Conservation (phyloP, 1,140 invertebrate genomes). For the Euschistus heros region DNA sequence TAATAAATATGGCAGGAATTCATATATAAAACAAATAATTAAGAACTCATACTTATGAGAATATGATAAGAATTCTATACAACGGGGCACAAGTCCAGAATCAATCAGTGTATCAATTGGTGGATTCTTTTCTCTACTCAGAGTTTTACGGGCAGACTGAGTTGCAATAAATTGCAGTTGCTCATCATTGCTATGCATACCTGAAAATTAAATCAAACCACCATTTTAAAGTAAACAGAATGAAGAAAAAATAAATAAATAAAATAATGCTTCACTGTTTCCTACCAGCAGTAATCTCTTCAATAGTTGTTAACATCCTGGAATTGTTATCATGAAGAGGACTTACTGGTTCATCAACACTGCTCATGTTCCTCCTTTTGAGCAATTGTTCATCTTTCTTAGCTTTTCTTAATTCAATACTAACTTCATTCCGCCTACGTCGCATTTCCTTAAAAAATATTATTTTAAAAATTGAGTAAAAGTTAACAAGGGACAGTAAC, state of each 20-base stretch:
- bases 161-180: slow-evolving; percentile 52
- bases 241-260: not conserved
- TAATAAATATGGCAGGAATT: no score
- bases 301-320: slow-evolving; percentile 34
- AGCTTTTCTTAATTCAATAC: slow-evolving; percentile 81
- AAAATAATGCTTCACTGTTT: not conserved
- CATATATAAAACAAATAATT: no score
- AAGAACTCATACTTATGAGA: slow-evolving; percentile 51
- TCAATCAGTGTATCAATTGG: slow-evolving; percentile 84
- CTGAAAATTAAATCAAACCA: slow-evolving; percentile 29
- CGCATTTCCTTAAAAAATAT: slow-evolving; percentile 63
- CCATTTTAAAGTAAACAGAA: not conserved
- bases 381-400: slow-evolving; percentile 91
- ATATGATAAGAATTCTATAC: slow-evolving; percentile 63
- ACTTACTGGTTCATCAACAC: slow-evolving; percentile 40
- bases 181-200: slow-evolving; percentile 51
- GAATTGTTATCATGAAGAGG: slow-evolving; percentile 44
- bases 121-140: slow-evolving; percentile 85
- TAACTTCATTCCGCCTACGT: slow-evolving; percentile 73
- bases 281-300: slow-evolving; percentile 31
- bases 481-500: not conserved
- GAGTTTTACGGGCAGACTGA: slow-evolving; percentile 72
- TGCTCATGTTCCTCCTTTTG: slow-evolving; percentile 79
- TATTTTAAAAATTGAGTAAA: no score
- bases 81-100: slow-evolving; percentile 73